Conservation (phyloP, 2,113 vertebrate species). For the Chunga burmeisteri region DNA sequence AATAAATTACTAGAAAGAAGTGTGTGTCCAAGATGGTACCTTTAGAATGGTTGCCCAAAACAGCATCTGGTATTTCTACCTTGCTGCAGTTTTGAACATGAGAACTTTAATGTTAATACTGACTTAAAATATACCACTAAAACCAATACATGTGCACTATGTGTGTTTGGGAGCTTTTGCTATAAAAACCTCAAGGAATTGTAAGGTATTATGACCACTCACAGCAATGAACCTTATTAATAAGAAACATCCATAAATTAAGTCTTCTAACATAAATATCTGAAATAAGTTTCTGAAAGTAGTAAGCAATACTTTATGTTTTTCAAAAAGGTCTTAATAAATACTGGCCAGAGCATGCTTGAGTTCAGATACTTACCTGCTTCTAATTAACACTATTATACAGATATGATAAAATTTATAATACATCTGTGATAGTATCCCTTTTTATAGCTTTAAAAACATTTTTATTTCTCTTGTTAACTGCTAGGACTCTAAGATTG, state of each 20-base stretch:
- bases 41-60: not conserved
- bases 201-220: not conserved
- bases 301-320: not conserved
- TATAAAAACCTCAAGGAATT: not conserved
- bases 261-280: not conserved
- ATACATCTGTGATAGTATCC: not conserved
- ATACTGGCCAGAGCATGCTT: not conserved
- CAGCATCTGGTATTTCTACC: not conserved
- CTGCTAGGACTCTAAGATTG: not conserved
- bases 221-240: not conserved
- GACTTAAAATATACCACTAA: not conserved
- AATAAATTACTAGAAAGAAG: not conserved
- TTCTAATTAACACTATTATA: not conserved
- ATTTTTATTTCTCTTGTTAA: not conserved
- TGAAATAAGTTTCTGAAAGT: not conserved
- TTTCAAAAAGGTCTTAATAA: not conserved
- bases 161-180: not conserved
- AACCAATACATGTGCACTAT: not conserved
- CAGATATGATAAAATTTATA: not conserved
- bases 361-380: not conserved
- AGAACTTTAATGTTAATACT: not conserved
- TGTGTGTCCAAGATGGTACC: not conserved
- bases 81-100: not conserved
- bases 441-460: not conserved
- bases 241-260: not conserved